Evolutionary conservation across 1,140 invertebrate species (phyloP).

Genomic region (Protaetia brevitarsis): DNA sequence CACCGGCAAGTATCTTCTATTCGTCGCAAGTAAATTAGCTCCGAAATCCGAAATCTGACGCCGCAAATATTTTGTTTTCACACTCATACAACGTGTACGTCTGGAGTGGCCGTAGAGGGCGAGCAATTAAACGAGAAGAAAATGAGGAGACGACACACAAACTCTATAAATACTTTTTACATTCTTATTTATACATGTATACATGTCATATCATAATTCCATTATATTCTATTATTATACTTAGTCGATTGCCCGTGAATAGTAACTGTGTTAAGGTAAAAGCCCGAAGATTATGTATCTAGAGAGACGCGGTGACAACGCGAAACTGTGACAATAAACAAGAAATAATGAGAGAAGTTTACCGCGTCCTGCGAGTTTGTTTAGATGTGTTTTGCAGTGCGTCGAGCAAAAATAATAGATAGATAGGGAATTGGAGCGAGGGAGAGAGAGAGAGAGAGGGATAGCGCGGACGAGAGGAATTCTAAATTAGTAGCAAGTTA

Average conservation of each 20-base stretch:
- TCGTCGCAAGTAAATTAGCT: not conserved
- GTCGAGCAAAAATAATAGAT: constrained; percentile 16
- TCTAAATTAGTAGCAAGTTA: constrained; percentile 26
- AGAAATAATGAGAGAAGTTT: constrained; percentile 13
- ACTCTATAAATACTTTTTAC: constrained; percentile 15
- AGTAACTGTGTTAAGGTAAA: not conserved
- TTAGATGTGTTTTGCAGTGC: constrained; percentile 16
- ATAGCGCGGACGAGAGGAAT: constrained; percentile 16
- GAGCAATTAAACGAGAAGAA: constrained; percentile 9
- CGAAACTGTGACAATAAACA: constrained; percentile 12
- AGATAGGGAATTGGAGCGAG: not conserved
- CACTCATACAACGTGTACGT: not conserved
- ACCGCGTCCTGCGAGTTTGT: constrained; percentile 11
- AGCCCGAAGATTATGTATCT: not conserved
- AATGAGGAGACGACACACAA: constrained; percentile 6
- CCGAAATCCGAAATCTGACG: not conserved
- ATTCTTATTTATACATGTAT: not conserved
- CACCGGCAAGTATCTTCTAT: not conserved
- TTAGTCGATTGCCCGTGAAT: not conserved
- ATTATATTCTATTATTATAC: not conserved
- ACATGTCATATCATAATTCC: too few species aligned
- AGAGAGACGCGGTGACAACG: not conserved
- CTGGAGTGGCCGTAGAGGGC: not conserved
- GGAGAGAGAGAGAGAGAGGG: not conserved
- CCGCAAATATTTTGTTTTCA: not conserved